These are phyloP conservation scores for Eupsilia transversa DNA, from an alignment of 2,888 invertebrate species.

Conservation along the genomic window DNA sequence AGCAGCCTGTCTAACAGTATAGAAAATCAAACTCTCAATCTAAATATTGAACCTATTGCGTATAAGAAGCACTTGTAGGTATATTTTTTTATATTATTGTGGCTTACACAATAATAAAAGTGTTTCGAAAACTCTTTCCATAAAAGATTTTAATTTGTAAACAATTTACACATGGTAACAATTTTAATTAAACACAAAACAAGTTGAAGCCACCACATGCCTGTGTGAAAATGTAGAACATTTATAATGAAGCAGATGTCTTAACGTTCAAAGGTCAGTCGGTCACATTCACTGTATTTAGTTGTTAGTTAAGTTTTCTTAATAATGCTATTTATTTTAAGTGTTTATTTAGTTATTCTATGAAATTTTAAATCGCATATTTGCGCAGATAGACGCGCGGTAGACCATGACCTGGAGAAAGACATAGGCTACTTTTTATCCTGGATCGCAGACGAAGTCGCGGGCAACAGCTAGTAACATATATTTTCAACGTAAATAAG, in stretches of 20 bases:
- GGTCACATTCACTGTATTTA: background rate
- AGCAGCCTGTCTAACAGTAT: background rate
- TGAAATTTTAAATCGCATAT: too few relatives aligned
- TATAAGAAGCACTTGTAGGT: too few relatives aligned
- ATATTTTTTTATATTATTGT: too few relatives aligned
- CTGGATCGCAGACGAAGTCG: too few relatives aligned
- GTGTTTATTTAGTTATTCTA: background rate
- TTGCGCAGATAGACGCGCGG: background rate
- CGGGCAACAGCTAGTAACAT: too few relatives aligned
- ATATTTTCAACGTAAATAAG: too few relatives aligned
- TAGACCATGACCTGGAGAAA: too few relatives aligned
- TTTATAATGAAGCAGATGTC: conserved; percentile 14
- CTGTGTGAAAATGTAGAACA: conserved; percentile 2
- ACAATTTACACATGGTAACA: background rate
- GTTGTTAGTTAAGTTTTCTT: background rate
- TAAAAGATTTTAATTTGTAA: background rate
- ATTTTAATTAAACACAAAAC: conserved; percentile 17
- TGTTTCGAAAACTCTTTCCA: background rate
- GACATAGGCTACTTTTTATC: too few relatives aligned
- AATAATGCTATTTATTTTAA: background rate
- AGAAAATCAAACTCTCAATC: background rate
- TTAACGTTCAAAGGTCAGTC: conserved; percentile 16
- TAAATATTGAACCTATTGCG: background rate
- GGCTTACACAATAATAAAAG: background rate
- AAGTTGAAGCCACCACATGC: background rate